These are phyloP conservation scores for Papilio helenus DNA, from an alignment of 1,140 invertebrate species.

Conservation along the genomic window DNA sequence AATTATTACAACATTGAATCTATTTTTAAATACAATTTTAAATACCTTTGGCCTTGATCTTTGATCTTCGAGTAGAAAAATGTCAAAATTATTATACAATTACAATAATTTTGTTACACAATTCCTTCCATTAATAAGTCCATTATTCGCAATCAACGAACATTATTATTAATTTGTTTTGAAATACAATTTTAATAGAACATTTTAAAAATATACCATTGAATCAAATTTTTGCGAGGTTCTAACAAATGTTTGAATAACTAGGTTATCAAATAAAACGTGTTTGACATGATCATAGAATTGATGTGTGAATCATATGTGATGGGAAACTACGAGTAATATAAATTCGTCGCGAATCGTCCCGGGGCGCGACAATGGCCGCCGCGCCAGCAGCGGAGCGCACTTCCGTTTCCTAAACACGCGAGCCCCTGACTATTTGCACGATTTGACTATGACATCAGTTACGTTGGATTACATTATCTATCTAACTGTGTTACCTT, in stretches of 20 bases:
- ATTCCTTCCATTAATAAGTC: background rate
- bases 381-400: constrained; percentile 55
- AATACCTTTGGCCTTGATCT: background rate
- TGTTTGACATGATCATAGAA: too few species aligned
- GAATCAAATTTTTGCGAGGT: background rate
- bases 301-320: too few species aligned
- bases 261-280: too few species aligned
- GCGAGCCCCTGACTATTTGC: too few species aligned
- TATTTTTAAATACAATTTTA: background rate
- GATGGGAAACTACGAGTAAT: too few species aligned
- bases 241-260: too few species aligned
- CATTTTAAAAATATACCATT: background rate
- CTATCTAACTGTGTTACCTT: too few species aligned
- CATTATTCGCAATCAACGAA: background rate
- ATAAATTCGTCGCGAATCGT: too few species aligned
- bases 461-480: too few species aligned
- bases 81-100: background rate
- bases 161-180: background rate
- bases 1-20: too few species aligned
- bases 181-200: background rate
- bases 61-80: background rate
- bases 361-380: too few species aligned
- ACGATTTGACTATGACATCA: too few species aligned
- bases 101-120: background rate
- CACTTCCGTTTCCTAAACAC: constrained; percentile 63